Evolutionary conservation across 2,888 invertebrate genomes (phyloP), one percentile per base, ranked within the genome.

Genomic region (Epirrhoe alternata): DNA sequence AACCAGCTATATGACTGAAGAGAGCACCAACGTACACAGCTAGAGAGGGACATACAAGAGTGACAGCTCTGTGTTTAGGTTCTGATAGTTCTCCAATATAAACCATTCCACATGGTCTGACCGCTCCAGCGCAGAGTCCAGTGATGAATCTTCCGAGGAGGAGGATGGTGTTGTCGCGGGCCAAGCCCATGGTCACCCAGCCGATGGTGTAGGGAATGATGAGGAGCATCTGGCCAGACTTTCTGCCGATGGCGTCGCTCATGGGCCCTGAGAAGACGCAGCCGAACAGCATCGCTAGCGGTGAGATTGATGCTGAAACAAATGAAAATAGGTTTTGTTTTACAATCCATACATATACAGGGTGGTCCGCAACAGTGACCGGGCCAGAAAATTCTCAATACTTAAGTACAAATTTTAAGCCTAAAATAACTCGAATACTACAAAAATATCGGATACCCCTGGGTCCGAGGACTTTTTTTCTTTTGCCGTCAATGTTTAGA

Each of bases 61-160:
- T 74, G 0, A 81, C 65, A 0, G 78, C 71, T 76, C 88, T 80
- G 55, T 83, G 80, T 66, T 84, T 85, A 0, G 88, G 87, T 12
- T 83, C 82, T 0, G 83, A 77, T 7, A 84, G 68, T 77, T 88
- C 88, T 56, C 85, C 80, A 1, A 87, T 70, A 59, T 85, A 88
- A 0, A 87, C 85, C 66, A 83, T 69, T 57, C 64, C 63, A 6
- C 80, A 64, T 4, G 87, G 78, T 67, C 82, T 81, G 5, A 75
- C 71, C 1, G 84, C 76, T 14, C 87, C 87, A 0, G 77, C 71
- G 35, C 79, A 78, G 0, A 86, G 2, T 0, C 87, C 87, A 1
- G 80, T 78, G 5, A 87, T 61, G 47, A 83, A 81, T 64, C 87
- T 79, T 42, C 85, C 86, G 2, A 82, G 45, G 4, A 87, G 70